A percentile compares a stretch with the other conserved stretches of the same genome.
These are phyloP conservation scores for Athetis lepigone DNA, from an alignment of 2,888 invertebrate species.

Conservation along the genomic window DNA sequence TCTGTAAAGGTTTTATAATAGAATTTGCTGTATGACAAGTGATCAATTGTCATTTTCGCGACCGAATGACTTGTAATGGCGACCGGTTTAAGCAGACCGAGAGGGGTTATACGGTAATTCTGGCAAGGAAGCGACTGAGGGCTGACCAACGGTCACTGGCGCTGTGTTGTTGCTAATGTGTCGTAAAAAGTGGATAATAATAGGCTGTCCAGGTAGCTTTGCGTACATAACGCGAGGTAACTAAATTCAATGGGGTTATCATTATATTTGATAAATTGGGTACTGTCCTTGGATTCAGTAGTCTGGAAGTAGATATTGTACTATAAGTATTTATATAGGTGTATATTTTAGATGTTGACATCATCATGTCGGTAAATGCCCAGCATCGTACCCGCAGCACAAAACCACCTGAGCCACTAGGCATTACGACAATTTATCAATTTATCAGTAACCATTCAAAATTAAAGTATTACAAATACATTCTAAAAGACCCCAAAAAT, in stretches of 20 bases:
- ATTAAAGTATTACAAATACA: conserved; percentile 28
- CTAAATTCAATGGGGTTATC: conserved; percentile 31
- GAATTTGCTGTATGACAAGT: conserved; percentile 83
- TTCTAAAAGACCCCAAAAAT: conserved; percentile 50
- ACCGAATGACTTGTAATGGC: conserved; percentile 79
- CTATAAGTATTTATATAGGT: neutral
- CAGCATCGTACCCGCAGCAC: no score
- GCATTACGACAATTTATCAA: no score
- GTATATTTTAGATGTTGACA: neutral
- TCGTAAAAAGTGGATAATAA: conserved; percentile 48
- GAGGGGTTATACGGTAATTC: conserved; percentile 86
- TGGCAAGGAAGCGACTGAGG: conserved; percentile 65
- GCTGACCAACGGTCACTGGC: conserved; percentile 60
- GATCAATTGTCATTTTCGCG: conserved; percentile 85
- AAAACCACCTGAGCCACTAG: no score
- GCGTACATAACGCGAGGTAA: conserved; percentile 15
- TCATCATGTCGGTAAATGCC: no score
- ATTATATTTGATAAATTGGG: conserved; percentile 25
- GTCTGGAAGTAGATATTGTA: conserved; percentile 11
- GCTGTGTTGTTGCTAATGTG: conserved; percentile 49
- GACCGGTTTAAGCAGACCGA: conserved; percentile 66
- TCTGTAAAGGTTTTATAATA: conserved; percentile 68
- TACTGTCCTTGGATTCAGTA: conserved; percentile 16
- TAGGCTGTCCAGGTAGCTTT: conserved; percentile 27
- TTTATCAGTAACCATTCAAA: no score